Conservation (phyloP, 2,113 vertebrate genomes). For the Nannobrachium achirus region DNA sequence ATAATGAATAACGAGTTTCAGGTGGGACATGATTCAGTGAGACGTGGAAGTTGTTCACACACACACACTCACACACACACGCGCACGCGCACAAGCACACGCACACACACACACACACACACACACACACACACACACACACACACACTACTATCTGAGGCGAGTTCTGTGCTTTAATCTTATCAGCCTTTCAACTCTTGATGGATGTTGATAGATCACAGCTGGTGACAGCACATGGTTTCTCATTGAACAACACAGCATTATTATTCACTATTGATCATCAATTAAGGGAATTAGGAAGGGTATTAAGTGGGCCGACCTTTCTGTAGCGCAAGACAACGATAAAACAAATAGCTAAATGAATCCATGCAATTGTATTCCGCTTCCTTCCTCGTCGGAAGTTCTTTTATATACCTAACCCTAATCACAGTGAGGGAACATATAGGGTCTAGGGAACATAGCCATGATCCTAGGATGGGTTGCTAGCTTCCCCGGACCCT, state of each 20-base stretch:
- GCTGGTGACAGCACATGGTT: neutral
- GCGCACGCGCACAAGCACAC: neutral
- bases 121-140: neutral
- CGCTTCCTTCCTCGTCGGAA: too few relatives aligned
- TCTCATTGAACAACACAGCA: slow-evolving; percentile 46
- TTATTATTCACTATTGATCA: slow-evolving; percentile 26
- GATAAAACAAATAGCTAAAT: too few relatives aligned
- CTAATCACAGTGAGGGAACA: too few relatives aligned
- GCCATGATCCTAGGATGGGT: too few relatives aligned
- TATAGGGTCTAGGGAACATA: too few relatives aligned
- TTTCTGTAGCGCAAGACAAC: too few relatives aligned
- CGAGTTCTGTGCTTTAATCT: slow-evolving; percentile 45
- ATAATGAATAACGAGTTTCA: too few relatives aligned
- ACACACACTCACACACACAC: neutral
- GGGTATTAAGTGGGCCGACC: neutral
- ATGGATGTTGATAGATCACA: slow-evolving; percentile 32
- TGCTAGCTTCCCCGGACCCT: too few relatives aligned
- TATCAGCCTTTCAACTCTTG: slow-evolving; percentile 38
- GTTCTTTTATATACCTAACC: too few relatives aligned
- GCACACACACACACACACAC: neutral
- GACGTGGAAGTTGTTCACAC: neutral
- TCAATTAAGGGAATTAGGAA: slow-evolving; percentile 30
- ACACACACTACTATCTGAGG: slow-evolving; percentile 10
- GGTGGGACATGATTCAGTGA: neutral
- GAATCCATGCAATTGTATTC: too few relatives aligned